These are phyloP conservation scores for Paramormyrops kingsleyae DNA, from an alignment of 2,113 vertebrate genomes.

Conservation along the genomic window DNA sequence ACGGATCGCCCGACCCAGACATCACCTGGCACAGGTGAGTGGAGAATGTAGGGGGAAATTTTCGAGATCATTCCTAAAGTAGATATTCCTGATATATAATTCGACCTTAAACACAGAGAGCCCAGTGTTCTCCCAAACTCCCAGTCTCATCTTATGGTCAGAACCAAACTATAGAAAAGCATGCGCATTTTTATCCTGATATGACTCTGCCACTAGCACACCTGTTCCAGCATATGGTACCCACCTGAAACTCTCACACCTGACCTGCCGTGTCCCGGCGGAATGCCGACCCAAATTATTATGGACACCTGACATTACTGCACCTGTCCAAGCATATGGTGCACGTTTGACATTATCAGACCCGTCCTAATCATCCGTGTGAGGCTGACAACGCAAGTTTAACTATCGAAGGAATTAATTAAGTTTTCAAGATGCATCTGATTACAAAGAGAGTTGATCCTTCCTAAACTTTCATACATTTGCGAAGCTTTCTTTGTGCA, in stretches of 20 bases:
- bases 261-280: neutral
- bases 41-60: neutral
- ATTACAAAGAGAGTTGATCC: neutral
- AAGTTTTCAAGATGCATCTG: neutral
- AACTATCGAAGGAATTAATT: neutral
- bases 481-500: neutral
- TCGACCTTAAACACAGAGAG: neutral
- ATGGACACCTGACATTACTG: neutral
- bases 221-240: neutral
- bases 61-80: neutral
- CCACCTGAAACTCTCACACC: neutral
- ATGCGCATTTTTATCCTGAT: neutral
- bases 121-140: neutral
- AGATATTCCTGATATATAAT: neutral
- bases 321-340: neutral
- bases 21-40: constrained; percentile 88
- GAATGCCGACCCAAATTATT: neutral
- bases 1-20: constrained; percentile 80
- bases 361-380: neutral
- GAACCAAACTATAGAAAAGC: neutral
- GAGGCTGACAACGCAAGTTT: neutral
- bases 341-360: neutral
- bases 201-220: neutral
- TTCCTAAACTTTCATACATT: neutral
- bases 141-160: neutral